A percentile compares a stretch with the other conserved stretches of the same genome.
These are phyloP conservation scores for Monoplex corrugatus DNA, from an alignment of 2,888 invertebrate species.

Conservation along the genomic window DNA sequence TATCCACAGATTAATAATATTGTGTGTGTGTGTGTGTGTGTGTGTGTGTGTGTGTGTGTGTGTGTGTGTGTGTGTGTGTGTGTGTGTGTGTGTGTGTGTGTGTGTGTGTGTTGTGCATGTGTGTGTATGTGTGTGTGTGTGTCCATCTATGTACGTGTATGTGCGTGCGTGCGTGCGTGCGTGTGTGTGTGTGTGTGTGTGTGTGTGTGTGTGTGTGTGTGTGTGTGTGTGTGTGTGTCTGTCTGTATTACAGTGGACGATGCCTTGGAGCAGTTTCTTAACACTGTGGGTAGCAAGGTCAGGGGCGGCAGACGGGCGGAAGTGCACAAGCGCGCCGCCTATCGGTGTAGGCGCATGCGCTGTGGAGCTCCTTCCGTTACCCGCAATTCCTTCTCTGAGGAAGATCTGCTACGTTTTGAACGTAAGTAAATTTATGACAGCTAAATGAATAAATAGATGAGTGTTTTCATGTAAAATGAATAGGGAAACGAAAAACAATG, in stretches of 20 bases:
- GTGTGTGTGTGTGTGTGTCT: conserved; percentile 19
- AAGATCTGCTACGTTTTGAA: conserved; percentile 57
- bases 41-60: neutral
- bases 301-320: conserved; percentile 36
- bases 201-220: conserved; percentile 22
- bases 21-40: neutral
- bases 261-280: conserved; percentile 41
- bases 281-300: conserved; percentile 39
- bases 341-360: conserved; percentile 51
- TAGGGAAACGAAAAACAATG: too few relatives aligned
- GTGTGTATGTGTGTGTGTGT: conserved; percentile 16
- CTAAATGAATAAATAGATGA: too few relatives aligned
- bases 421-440: conserved; percentile 27
- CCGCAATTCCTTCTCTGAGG: conserved; percentile 58
- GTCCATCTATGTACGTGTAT: neutral
- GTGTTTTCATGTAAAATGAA: too few relatives aligned
- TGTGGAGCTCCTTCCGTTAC: conserved; percentile 61
- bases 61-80: neutral
- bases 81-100: conserved; percentile 1
- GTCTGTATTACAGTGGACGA: conserved; percentile 40
- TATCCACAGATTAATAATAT: too few relatives aligned
- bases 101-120: neutral
- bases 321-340: conserved; percentile 14
- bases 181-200: conserved; percentile 17
- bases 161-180: neutral